Evolutionary conservation across 1,140 invertebrate species (phyloP).

Genomic region (Drosophila sproati): DNA sequence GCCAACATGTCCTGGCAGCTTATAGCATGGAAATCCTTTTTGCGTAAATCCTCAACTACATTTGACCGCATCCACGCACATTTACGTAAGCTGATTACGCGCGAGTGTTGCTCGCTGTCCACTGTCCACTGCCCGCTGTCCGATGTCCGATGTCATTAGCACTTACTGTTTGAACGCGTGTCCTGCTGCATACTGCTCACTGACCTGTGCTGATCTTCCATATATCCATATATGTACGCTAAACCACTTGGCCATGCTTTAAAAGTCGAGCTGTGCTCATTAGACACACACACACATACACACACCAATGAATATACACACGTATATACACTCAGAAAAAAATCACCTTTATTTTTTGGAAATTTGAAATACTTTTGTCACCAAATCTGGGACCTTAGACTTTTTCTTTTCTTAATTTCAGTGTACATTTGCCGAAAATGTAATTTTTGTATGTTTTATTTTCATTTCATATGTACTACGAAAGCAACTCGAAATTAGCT

Average conservation of each 20-base stretch:
- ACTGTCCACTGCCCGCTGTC: constrained; percentile 25
- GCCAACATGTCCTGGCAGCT: constrained; percentile 1
- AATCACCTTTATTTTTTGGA: too few species aligned
- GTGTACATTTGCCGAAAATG: too few species aligned
- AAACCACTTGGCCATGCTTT: neutral
- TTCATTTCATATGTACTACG: too few species aligned
- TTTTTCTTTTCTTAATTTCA: too few species aligned
- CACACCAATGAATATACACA: too few species aligned
- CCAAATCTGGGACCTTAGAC: too few species aligned
- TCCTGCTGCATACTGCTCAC: neutral
- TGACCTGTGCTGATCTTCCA: too few species aligned
- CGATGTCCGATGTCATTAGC: constrained; percentile 56
- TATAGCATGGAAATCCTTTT: constrained; percentile 59
- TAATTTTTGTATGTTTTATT: too few species aligned
- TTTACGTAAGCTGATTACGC: constrained; percentile 77
- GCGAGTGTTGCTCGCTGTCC: constrained; percentile 36
- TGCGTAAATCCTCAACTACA: constrained; percentile 63
- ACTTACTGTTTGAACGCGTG: constrained; percentile 14
- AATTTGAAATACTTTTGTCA: too few species aligned
- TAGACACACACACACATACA: constrained; percentile 2
- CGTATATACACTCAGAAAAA: too few species aligned
- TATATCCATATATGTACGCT: neutral
- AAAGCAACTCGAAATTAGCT: too few species aligned
- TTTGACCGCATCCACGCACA: constrained; percentile 70
- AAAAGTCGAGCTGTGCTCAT: constrained; percentile 35